A percentile compares a stretch with the other conserved stretches of the same genome.
phyloP scores from a whole-genome alignment of 2,888 invertebrate species.

The Cremastinae sp. region DNA sequence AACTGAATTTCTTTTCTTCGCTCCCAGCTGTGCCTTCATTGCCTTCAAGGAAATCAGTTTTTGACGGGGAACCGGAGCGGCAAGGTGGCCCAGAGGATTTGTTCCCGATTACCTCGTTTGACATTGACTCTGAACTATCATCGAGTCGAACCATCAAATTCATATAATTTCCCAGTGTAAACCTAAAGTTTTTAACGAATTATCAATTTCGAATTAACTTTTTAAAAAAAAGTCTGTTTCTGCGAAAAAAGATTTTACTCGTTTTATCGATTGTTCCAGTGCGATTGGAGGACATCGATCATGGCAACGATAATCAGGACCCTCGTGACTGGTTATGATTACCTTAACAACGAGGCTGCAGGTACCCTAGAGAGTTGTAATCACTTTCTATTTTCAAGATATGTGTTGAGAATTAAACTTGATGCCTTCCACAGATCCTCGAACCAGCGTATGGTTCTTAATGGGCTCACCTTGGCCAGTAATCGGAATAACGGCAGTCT shows the following conservation, averaged over 20 bases:
- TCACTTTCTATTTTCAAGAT: background rate
- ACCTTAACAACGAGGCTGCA: slow-evolving; percentile 72
- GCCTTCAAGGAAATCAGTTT: slow-evolving; percentile 67
- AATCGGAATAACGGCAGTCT: slow-evolving; percentile 82
- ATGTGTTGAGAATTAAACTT: no score
- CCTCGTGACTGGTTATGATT: slow-evolving; percentile 67
- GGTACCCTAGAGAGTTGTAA: slow-evolving; percentile 66
- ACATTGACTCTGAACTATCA: no score
- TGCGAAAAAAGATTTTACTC: no score
- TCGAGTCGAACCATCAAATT: no score
- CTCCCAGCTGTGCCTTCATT: slow-evolving; percentile 44
- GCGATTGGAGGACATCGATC: slow-evolving; percentile 22
- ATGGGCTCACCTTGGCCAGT: slow-evolving; percentile 85
- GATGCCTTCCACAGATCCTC: slow-evolving; percentile 84
- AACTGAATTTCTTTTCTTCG: slow-evolving; percentile 62
- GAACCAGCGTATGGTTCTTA: slow-evolving; percentile 85
- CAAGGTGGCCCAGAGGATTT: slow-evolving; percentile 69
- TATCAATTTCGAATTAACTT: no score
- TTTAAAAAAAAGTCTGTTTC: no score
- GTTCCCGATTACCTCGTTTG: slow-evolving; percentile 1
- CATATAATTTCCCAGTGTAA: no score
- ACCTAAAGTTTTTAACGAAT: no score
- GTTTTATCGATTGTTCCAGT: slow-evolving; percentile 25
- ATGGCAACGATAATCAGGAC: slow-evolving; percentile 73
- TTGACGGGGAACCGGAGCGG: slow-evolving; percentile 65